Conservation (phyloP, 1,140 invertebrate genomes). For the Rhopalosiphum maidis region DNA sequence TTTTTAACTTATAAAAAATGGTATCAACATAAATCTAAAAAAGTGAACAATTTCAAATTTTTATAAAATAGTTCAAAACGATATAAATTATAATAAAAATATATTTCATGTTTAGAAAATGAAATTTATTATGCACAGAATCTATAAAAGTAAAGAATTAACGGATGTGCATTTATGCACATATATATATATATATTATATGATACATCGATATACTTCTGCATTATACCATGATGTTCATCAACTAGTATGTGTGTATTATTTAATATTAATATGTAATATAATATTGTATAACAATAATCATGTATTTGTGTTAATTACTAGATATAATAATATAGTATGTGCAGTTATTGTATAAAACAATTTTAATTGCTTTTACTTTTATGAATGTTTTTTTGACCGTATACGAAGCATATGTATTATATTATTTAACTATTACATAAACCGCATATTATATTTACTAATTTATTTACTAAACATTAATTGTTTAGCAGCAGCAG, state of each 20-base stretch:
- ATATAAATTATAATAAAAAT: too few species aligned
- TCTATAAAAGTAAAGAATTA: neutral
- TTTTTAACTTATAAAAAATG: neutral
- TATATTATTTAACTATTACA: neutral
- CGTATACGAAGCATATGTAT: neutral
- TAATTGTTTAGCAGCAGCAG: conserved; percentile 60
- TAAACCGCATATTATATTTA: neutral
- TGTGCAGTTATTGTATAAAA: neutral
- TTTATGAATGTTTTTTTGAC: neutral
- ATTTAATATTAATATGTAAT: neutral
- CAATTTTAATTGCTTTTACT: conserved; percentile 28
- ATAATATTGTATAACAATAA: neutral
- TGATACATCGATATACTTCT: neutral
- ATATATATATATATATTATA: neutral
- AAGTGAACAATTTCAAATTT: too few species aligned
- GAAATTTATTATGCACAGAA: neutral
- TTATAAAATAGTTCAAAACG: too few species aligned
- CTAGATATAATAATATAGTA: neutral
- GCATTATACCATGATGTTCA: neutral
- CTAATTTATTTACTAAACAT: neutral
- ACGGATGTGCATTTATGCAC: neutral
- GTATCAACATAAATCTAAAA: neutral
- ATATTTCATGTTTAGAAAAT: neutral
- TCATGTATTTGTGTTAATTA: neutral
- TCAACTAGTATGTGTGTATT: neutral